phyloP scores from a whole-genome alignment of 2,113 vertebrate species.

The Oryzias celebensis region DNA sequence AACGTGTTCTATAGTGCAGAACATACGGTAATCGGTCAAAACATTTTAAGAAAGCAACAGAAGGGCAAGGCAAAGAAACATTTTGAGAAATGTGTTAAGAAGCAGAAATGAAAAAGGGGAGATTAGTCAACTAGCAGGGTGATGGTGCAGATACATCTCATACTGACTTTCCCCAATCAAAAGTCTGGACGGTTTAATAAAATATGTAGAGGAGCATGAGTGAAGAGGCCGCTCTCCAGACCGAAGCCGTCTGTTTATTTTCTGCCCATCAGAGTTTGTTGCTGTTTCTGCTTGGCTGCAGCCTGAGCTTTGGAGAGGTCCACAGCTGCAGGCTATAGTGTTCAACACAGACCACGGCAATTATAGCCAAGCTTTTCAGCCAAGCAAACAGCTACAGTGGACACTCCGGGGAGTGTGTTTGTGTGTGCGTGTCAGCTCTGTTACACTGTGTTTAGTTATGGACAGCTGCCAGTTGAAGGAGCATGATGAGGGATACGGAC shows the following conservation, averaged over 20 bases:
- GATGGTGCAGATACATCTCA: no score
- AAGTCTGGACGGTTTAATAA: background rate
- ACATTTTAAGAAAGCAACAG: no score
- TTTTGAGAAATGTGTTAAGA: no score
- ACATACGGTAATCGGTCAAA: no score
- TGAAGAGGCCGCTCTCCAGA: constrained; percentile 19
- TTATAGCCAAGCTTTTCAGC: constrained; percentile 54
- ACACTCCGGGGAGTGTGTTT: constrained; percentile 47
- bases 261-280: constrained; percentile 47
- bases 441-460: constrained; percentile 64
- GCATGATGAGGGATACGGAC: constrained; percentile 28
- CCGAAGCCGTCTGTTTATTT: constrained; percentile 52
- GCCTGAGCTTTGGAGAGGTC: constrained; percentile 39
- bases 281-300: constrained; percentile 55
- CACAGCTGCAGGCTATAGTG: constrained; percentile 64
- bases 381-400: constrained; percentile 60
- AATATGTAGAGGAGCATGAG: constrained; percentile 8
- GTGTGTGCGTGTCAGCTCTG: constrained; percentile 41
- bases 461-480: constrained; percentile 67
- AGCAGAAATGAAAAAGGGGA: no score
- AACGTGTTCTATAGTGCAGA: no score
- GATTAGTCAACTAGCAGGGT: no score
- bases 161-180: constrained; percentile 4
- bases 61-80: no score
- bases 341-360: constrained; percentile 52